phyloP scores from a whole-genome alignment of 2,113 vertebrate genomes.

The Barbus barbus region DNA sequence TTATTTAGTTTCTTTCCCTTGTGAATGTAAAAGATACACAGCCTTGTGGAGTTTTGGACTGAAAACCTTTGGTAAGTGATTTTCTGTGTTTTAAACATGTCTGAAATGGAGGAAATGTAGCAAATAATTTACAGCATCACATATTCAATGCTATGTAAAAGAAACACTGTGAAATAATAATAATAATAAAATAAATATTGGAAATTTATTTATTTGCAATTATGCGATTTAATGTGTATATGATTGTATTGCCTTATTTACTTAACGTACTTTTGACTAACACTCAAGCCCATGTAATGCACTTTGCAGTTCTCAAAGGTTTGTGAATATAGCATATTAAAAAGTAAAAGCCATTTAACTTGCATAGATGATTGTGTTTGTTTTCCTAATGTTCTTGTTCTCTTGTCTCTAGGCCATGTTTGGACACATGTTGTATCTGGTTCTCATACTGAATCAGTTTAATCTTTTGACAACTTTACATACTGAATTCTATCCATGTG shows the following conservation, averaged over 20 bases:
- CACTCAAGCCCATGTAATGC: neutral
- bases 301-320: neutral
- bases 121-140: neutral
- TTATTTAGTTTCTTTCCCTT: too few relatives aligned
- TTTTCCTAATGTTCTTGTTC: neutral
- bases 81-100: neutral
- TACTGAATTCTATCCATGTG: conserved; percentile 74
- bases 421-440: conserved; percentile 48
- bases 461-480: conserved; percentile 56
- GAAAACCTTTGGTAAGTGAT: neutral
- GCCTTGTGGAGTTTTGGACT: neutral
- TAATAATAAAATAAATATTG: neutral
- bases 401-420: conserved; percentile 56
- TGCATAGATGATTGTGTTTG: neutral
- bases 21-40: neutral
- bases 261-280: too few relatives aligned
- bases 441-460: conserved; percentile 60
- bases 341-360: neutral
- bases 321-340: neutral
- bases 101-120: neutral
- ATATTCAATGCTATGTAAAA: neutral
- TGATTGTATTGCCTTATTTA: too few relatives aligned
- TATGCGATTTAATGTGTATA: too few relatives aligned
- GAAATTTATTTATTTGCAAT: neutral
- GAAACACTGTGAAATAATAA: neutral